Evolutionary conservation across 2,113 vertebrate genomes (phyloP).

Genomic region (Oreochromis tanganicae): DNA sequence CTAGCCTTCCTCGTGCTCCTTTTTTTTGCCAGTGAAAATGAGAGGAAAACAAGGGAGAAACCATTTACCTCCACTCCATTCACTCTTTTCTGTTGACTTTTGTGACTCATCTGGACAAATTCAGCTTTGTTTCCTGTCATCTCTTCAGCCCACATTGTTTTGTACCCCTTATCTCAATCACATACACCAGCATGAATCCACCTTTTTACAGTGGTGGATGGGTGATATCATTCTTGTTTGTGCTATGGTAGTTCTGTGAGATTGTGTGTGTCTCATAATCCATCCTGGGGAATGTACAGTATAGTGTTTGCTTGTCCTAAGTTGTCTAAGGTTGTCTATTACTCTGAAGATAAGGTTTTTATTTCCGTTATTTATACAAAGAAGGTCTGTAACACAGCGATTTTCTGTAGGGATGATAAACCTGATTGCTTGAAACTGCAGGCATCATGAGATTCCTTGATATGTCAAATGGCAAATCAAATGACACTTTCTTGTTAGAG

Average conservation of each 20-base stretch:
- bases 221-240: slow-evolving; percentile 27
- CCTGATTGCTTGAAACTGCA: not conserved
- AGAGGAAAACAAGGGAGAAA: slow-evolving; percentile 37
- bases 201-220: not conserved
- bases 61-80: slow-evolving; percentile 21
- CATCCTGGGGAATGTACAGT: not conserved
- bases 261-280: not conserved
- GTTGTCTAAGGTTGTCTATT: not conserved
- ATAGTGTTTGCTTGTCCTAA: not conserved
- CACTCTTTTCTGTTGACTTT: not conserved
- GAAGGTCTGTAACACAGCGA: not conserved
- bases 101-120: slow-evolving; percentile 1
- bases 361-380: not conserved
- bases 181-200: not conserved
- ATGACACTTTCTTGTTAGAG: not conserved
- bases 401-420: not conserved
- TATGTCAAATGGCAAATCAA: not conserved
- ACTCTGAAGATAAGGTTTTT: not conserved
- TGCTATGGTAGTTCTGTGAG: not conserved
- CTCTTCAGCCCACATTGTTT: not conserved
- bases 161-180: not conserved
- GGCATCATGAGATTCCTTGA: not conserved
- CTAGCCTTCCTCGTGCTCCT: slow-evolving; percentile 45
- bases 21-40: slow-evolving; percentile 45
- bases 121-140: not conserved